These are phyloP conservation scores for Epinephelus cyanopodus DNA, from an alignment of 2,113 vertebrate species.

Conservation along the genomic window DNA sequence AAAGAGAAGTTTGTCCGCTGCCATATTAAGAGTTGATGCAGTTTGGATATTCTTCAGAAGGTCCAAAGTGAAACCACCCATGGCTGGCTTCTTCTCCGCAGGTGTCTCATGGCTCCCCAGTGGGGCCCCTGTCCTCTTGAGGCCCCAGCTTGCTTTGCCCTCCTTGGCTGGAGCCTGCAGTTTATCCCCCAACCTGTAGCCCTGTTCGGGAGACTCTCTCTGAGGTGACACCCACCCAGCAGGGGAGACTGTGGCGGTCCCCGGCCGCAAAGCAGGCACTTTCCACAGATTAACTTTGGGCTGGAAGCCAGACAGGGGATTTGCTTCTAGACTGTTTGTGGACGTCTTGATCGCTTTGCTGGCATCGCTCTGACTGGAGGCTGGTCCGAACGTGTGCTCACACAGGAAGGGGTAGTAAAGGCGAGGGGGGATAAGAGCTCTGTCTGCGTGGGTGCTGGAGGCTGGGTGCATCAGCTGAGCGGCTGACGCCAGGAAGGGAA, in stretches of 20 bases:
- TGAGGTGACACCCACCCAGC: constrained; percentile 83
- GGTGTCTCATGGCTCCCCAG: constrained; percentile 74
- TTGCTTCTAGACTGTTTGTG: constrained; percentile 65
- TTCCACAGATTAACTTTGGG: constrained; percentile 88
- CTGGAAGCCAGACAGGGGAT: constrained; percentile 73
- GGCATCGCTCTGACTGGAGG: constrained; percentile 66
- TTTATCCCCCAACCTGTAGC: constrained; percentile 78
- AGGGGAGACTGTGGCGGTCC: constrained; percentile 68
- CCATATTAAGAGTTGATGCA: constrained; percentile 61
- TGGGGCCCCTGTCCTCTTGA: constrained; percentile 78
- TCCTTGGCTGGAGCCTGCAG: constrained; percentile 68
- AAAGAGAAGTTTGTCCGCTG: constrained; percentile 75
- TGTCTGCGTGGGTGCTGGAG: constrained; percentile 80
- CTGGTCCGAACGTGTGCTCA: constrained; percentile 85
- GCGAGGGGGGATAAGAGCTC: constrained; percentile 85
- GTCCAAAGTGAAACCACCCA: constrained; percentile 81
- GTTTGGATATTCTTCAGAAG: constrained; percentile 80
- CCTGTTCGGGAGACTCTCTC: constrained; percentile 69
- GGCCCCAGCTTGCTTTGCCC: constrained; percentile 69
- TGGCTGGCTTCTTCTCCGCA: constrained; percentile 83
- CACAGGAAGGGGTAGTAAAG: constrained; percentile 96
- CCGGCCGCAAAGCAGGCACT: constrained; percentile 84
- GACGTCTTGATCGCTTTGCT: constrained; percentile 80
- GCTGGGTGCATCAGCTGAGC: constrained; percentile 89
- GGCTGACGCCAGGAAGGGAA: constrained; percentile 92